Evolutionary conservation across 2,113 vertebrate genomes (phyloP), one percentile per base, ranked within the genome.

Genomic region (Pygoscelis antarcticus): DNA sequence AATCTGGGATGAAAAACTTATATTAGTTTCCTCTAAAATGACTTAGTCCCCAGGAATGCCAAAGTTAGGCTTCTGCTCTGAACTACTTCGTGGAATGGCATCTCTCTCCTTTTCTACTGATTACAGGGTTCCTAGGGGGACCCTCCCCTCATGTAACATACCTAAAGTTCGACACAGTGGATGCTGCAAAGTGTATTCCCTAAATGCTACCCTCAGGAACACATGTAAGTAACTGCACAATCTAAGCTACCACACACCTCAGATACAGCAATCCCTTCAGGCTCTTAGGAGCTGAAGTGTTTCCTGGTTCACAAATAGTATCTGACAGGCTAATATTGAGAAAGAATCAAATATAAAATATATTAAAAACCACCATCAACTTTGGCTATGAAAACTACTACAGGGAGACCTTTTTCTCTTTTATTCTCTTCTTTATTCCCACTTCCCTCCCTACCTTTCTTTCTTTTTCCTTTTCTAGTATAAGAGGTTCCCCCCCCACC

Each of bases 101-200:
- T 36, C 7, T 49, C 40, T 36, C 21, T 54, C 52, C 16, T 82
- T 52, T 47, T 19, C 47, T 49, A 26, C 38, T 57, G n/a, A 21
- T 7, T 42, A 25, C 0, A 1, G 26, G 7, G 10, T 26, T 22
- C 12, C 5, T 1, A 36, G 26, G 10, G n/a, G 65, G 40, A 80
- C 9, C 32, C 2, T 46, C 3, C 15, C 23, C 10, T 52, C 17
- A 25, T 3, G 2, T 5, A 22, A 72, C 17, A 12, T 6, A 20
- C 11, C 29, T 34, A 2, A 58, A 75, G 7, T 40, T 36, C 34
- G 46, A n/a, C 44, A 44, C 46, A 84, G 46, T 27, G 32, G 23
- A 30, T 61, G 62, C 14, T 64, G 16, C 36, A 20, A 54, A 84
- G 7, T 11, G 6, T 20, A 4, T 17, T 71, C 29, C 34, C 34